Evolutionary conservation across 2,888 invertebrate species (phyloP).

Genomic region (Ophion slaviceki): DNA sequence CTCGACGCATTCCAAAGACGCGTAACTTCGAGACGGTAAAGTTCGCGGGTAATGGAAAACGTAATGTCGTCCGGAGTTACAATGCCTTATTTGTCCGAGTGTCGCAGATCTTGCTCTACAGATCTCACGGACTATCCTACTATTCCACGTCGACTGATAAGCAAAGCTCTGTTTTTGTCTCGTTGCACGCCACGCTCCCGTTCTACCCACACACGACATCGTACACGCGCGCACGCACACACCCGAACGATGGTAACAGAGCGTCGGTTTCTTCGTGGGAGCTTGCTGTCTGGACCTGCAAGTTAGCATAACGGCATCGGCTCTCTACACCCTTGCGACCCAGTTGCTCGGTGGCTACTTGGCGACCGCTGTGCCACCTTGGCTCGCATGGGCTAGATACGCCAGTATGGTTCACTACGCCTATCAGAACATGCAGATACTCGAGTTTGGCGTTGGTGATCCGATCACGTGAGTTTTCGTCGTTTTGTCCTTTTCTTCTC

Average conservation of each 20-base stretch:
- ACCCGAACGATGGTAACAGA: constrained; percentile 80
- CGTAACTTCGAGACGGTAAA: too few relatives aligned
- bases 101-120: not conserved
- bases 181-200: constrained; percentile 33
- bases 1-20: too few relatives aligned
- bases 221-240: not conserved
- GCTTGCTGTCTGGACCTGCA: constrained; percentile 91
- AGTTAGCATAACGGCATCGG: constrained; percentile 91
- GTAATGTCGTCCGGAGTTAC: not conserved
- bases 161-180: constrained; percentile 28
- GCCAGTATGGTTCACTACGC: constrained; percentile 92
- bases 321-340: constrained; percentile 90
- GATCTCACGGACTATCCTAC: not conserved
- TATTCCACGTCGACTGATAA: constrained; percentile 32
- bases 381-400: constrained; percentile 90
- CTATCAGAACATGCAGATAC: constrained; percentile 92
- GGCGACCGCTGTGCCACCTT: constrained; percentile 89
- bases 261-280: constrained; percentile 92
- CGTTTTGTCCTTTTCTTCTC: constrained; percentile 21
- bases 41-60: too few relatives aligned
- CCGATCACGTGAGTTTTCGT: constrained; percentile 86
- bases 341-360: constrained; percentile 90
- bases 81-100: not conserved
- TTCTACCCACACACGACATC: constrained; percentile 14
- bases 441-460: constrained; percentile 90